phyloP scores from a whole-genome alignment of 2,113 vertebrate species.

The Strix uralensis region DNA sequence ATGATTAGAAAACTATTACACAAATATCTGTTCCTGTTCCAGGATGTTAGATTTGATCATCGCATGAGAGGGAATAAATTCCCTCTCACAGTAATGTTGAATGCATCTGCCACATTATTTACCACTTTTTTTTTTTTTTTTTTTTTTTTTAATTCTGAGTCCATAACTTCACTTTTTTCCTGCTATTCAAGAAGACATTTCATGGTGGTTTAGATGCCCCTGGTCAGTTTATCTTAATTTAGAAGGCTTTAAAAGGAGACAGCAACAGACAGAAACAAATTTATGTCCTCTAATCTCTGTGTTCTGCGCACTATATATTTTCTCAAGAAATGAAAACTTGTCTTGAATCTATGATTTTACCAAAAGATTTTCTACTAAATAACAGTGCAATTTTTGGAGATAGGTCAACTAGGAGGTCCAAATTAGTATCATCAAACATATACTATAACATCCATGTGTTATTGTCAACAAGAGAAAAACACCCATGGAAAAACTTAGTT shows the following conservation, averaged over 20 bases:
- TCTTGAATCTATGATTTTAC: constrained; percentile 6
- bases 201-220: not conserved
- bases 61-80: not conserved
- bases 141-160: not conserved
- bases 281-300: not conserved
- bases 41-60: constrained; percentile 22
- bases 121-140: not conserved
- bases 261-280: not conserved
- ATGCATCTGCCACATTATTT: not conserved
- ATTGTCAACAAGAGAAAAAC: not conserved
- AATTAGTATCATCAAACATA: not conserved
- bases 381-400: not conserved
- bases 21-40: not conserved
- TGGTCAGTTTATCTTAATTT: constrained; percentile 9
- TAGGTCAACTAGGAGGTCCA: not conserved
- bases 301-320: not conserved
- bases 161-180: not conserved
- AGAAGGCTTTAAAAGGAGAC: not conserved
- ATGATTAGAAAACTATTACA: not conserved
- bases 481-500: rapidly evolving
- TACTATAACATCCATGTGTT: not conserved
- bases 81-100: not conserved
- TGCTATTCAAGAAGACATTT: not conserved
- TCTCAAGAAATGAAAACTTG: constrained; percentile 30
- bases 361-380: not conserved